Conservation (phyloP, 1,140 invertebrate genomes). For the Pollicipes pollicipes region DNA sequence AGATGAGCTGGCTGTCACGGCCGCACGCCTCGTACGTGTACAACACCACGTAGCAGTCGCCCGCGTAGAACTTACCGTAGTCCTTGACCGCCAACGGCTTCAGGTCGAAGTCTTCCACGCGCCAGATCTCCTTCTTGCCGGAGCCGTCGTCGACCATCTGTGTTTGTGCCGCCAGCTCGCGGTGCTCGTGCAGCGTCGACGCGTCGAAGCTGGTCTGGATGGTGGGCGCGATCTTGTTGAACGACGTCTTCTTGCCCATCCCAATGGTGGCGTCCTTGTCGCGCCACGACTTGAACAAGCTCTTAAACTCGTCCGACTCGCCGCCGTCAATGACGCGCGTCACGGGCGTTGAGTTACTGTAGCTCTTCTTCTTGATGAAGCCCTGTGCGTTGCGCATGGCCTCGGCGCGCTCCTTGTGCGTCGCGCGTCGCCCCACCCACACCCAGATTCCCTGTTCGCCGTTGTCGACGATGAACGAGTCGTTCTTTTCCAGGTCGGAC, state of each 20-base stretch:
- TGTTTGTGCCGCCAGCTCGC: conserved; percentile 53
- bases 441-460: conserved; percentile 65
- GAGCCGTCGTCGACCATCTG: conserved; percentile 67
- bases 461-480: conserved; percentile 72
- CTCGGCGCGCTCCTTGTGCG: conserved; percentile 46
- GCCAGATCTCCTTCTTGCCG: conserved; percentile 52
- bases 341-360: conserved; percentile 51
- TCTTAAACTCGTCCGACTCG: conserved; percentile 72
- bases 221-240: conserved; percentile 29
- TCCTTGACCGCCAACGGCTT: conserved; percentile 44
- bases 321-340: conserved; percentile 56
- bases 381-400: conserved; percentile 71
- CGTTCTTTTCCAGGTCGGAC: conserved; percentile 56
- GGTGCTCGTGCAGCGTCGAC: conserved; percentile 36
- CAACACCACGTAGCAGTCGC: conserved; percentile 67
- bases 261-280: conserved; percentile 25
- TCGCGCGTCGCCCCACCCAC: conserved; percentile 65
- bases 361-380: conserved; percentile 72
- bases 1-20: conserved; percentile 39
- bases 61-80: conserved; percentile 58
- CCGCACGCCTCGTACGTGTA: conserved; percentile 49
- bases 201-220: conserved; percentile 49
- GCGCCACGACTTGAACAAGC: conserved; percentile 60
- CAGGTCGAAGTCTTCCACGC: conserved; percentile 35
- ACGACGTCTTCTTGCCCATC: conserved; percentile 25